phyloP scores from a whole-genome alignment of 2,797 vertebrate species.

The Aplochiton taeniatus region DNA sequence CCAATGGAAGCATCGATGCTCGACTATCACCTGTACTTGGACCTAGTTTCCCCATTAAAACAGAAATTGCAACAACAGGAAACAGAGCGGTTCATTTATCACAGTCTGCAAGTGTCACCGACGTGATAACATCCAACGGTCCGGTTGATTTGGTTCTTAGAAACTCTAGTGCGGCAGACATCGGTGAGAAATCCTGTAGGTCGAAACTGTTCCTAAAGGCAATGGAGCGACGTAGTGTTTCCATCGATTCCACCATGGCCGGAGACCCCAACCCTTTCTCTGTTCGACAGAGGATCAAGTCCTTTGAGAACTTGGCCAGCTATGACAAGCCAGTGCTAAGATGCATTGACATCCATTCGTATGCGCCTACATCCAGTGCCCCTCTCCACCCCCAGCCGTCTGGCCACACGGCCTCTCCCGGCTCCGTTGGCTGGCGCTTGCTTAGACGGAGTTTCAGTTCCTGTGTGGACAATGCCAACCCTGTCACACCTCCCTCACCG shows the following conservation, averaged over 20 bases:
- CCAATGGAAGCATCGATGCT: conserved; percentile 18
- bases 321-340: conserved; percentile 81
- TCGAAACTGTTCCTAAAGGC: conserved; percentile 62
- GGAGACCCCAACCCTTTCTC: conserved; percentile 85
- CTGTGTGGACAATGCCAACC: conserved; percentile 72
- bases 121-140: conserved; percentile 20
- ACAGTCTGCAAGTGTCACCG: conserved; percentile 26
- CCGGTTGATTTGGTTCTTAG: conserved; percentile 28
- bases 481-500: conserved; percentile 35
- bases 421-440: conserved; percentile 53
- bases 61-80: conserved; percentile 13
- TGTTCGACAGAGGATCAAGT: conserved; percentile 93
- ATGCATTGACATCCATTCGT: conserved; percentile 75
- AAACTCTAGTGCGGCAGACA: conserved; percentile 26
- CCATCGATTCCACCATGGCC: conserved; percentile 75
- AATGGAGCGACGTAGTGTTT: conserved; percentile 74
- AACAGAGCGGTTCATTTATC: conserved; percentile 22
- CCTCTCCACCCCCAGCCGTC: conserved; percentile 80
- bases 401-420: conserved; percentile 63
- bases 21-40: conserved; percentile 15
- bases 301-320: conserved; percentile 91
- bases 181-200: conserved; percentile 36
- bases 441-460: conserved; percentile 82
- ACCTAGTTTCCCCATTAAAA: conserved; percentile 12
- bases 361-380: conserved; percentile 69